Evolutionary conservation across 2,113 vertebrate species (phyloP), one percentile per base, ranked within the genome.

Genomic region (Melanocharis versteri): DNA sequence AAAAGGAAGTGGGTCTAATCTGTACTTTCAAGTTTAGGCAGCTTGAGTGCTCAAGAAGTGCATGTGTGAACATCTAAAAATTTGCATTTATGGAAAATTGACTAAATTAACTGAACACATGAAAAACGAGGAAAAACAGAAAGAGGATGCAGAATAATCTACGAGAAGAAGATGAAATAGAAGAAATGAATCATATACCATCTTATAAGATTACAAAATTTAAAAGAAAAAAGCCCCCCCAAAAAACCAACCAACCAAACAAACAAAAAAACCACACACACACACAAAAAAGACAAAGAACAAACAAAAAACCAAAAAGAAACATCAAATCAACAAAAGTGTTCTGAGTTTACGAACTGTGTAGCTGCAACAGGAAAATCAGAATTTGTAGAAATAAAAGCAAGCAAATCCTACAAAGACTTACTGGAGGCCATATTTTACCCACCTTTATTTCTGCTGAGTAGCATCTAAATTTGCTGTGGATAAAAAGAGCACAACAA

Each of bases 241-340:
- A n/a, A n/a, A n/a, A n/a, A n/a, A n/a, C n/a, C n/a, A n/a, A n/a
- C n/a, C n/a, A n/a, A 1, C 3, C 7, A 40, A 62, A 24, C 10
- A 50, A 57, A 26, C 5, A 27, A 62, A 42, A 12, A 31, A 26
- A 27, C 1, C 2, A 66, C 6, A 51, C n/a, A n/a, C n/a, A n/a
- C n/a, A n/a, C n/a, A n/a, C n/a, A n/a, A n/a, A n/a, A n/a, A n/a
- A n/a, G n/a, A n/a, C n/a, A n/a, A n/a, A n/a, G n/a, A 62, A 24
- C 10, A 50, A 57, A 26, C 5, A 27, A 62, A 42, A 12, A 31
- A 26, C 22, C 15, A 28, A 51, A 58, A 65, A 22, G 10, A 81
- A 39, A 13, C 2, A 11, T 7, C 19, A 70, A 37, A 28, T 13
- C 3, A 40, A 17, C 1, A 7, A 19, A 51, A 39, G 1, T 50